Evolutionary conservation across 1,140 invertebrate genomes (phyloP).

Genomic region (Eulimnadia texana): DNA sequence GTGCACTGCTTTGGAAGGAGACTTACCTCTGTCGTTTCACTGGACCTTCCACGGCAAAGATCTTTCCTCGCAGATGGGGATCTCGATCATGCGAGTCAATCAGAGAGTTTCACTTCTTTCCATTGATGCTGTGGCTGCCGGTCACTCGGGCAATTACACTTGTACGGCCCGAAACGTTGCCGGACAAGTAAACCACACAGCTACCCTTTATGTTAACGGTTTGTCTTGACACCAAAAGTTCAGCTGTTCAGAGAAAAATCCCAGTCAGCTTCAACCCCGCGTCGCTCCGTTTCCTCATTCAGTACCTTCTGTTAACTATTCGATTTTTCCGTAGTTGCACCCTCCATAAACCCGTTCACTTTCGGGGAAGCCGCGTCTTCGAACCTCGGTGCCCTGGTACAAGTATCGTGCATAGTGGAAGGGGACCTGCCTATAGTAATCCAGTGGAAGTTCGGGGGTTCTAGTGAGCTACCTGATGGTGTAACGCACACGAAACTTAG

Average conservation of each 20-base stretch:
- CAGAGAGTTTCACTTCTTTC: constrained; percentile 28
- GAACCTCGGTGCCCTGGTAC: constrained; percentile 30
- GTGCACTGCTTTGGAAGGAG: constrained; percentile 56
- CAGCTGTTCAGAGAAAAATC: not conserved
- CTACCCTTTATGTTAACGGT: constrained; percentile 32
- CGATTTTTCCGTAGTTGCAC: constrained; percentile 36
- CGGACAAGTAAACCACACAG: constrained; percentile 41
- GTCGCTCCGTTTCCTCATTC: not conserved
- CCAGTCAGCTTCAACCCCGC: not conserved
- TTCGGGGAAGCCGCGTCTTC: constrained; percentile 44
- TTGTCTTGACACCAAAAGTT: not conserved
- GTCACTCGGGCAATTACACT: constrained; percentile 56
- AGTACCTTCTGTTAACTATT: not conserved
- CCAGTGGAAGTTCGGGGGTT: constrained; percentile 24
- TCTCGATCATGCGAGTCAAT: constrained; percentile 20
- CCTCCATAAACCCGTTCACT: constrained; percentile 41
- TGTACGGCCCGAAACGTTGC: constrained; percentile 53
- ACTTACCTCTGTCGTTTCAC: constrained; percentile 48
- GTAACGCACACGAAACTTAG: constrained; percentile 12
- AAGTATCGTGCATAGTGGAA: constrained; percentile 26
- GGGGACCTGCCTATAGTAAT: constrained; percentile 31
- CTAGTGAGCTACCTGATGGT: constrained; percentile 16
- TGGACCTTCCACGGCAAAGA: constrained; percentile 33
- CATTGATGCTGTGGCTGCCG: constrained; percentile 28
- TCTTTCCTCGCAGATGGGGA: constrained; percentile 29